Evolutionary conservation across 2,888 invertebrate genomes (phyloP).

Genomic region (Pseudeuparius sepicola): DNA sequence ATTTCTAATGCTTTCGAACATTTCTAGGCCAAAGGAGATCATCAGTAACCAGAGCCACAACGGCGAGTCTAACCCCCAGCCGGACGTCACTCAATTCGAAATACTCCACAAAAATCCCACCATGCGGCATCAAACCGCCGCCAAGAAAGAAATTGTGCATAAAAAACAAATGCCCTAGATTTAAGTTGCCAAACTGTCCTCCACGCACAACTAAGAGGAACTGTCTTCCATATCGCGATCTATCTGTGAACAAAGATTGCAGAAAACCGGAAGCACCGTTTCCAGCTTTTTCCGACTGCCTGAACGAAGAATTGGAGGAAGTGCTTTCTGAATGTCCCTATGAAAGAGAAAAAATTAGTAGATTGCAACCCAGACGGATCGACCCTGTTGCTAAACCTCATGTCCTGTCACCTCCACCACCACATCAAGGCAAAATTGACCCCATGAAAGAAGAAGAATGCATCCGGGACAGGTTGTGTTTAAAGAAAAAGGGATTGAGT

Average conservation of each 20-base stretch:
- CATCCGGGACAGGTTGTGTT: conserved; percentile 22
- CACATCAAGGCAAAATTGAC: conserved; percentile 23
- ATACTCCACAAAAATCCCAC: no score
- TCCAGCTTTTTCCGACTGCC: conserved; percentile 25
- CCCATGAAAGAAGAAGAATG: conserved; percentile 25
- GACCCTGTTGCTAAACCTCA: conserved; percentile 11
- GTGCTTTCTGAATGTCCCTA: conserved; percentile 26
- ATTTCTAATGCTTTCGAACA: no score
- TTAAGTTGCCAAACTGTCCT: conserved; percentile 14
- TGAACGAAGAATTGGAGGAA: conserved; percentile 24
- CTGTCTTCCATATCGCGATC: no score
- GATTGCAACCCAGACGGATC: conserved; percentile 27
- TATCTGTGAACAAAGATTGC: no score
- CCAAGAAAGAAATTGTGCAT: no score
- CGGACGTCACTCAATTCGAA: no score
- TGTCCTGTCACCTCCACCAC: conserved; percentile 21
- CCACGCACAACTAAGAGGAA: neutral
- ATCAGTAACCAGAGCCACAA: no score
- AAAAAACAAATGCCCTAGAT: conserved; percentile 14
- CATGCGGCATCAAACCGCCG: no score
- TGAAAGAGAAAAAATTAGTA: conserved; percentile 17
- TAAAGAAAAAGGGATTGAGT: conserved; percentile 22
- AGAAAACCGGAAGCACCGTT: conserved; percentile 21
- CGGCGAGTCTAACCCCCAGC: no score
- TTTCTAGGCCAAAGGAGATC: no score